Evolutionary conservation across 2,797 vertebrate genomes (phyloP).

Genomic region (Tragelaphus eurycerus): DNA sequence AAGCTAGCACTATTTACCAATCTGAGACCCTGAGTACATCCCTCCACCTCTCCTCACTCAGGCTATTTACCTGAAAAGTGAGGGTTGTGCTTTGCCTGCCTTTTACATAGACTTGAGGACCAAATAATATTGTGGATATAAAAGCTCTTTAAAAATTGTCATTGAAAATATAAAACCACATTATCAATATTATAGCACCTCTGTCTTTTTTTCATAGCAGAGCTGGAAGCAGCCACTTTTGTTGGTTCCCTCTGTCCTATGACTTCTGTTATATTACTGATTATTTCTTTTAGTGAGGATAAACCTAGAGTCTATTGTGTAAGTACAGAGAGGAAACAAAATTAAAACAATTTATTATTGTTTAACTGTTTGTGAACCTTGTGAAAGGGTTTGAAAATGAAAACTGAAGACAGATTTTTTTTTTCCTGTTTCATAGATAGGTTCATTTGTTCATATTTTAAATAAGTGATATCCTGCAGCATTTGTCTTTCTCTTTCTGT

Average conservation of each 20-base stretch:
- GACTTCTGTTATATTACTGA: neutral
- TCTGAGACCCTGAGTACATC: neutral
- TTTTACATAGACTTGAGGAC: neutral
- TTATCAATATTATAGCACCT: neutral
- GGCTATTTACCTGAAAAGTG: neutral
- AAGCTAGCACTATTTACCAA: neutral
- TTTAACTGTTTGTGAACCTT: neutral
- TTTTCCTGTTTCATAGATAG: neutral
- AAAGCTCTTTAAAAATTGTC: neutral
- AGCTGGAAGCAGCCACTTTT: neutral
- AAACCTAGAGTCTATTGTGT: neutral
- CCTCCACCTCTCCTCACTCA: neutral
- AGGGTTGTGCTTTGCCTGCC: neutral
- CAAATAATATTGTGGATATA: neutral
- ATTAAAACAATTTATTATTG: neutral
- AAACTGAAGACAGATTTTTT: neutral
- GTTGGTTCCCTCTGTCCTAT: neutral
- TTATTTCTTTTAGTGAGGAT: neutral
- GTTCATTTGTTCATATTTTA: neutral
- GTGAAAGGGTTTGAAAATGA: conserved; percentile 11
- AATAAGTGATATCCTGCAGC: neutral
- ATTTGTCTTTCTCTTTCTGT: neutral
- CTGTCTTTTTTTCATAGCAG: neutral
- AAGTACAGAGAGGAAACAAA: neutral
- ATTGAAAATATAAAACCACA: conserved; percentile 14